phyloP scores from a whole-genome alignment of 1,140 invertebrate species.

The Leucophenga varia region DNA sequence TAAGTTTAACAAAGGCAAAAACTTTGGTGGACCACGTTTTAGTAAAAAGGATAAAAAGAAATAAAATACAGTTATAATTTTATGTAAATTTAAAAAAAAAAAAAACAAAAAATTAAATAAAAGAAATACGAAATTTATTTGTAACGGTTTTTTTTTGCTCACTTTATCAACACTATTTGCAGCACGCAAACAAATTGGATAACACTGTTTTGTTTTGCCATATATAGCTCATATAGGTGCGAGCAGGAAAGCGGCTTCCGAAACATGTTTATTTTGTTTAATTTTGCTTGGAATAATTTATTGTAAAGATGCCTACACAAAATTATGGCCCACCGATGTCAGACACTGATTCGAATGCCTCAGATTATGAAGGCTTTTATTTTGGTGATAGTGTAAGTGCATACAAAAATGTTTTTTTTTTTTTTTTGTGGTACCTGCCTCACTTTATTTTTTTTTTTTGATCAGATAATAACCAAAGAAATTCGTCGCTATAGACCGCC shows the following conservation, averaged over 20 bases:
- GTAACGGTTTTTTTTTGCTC: too few species aligned
- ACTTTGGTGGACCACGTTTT: slow-evolving; percentile 54
- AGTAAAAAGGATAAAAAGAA: slow-evolving; percentile 45
- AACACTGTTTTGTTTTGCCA: slow-evolving; percentile 11
- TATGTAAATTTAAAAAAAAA: slow-evolving; percentile 4
- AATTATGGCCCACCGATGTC: slow-evolving; percentile 31
- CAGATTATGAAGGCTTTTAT: slow-evolving; percentile 44
- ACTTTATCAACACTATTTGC: background rate
- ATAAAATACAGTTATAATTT: slow-evolving; percentile 10
- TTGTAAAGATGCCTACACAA: slow-evolving; percentile 8
- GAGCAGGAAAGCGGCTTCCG: too few species aligned
- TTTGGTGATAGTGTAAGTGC: slow-evolving; percentile 29
- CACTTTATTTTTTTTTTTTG: background rate
- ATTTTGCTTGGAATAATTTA: slow-evolving; percentile 16
- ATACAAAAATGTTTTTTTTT: too few species aligned
- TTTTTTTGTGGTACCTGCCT: too few species aligned
- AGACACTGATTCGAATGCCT: slow-evolving; percentile 35
- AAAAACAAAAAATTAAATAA: too few species aligned
- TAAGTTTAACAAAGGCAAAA: slow-evolving; percentile 55
- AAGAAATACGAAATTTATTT: too few species aligned
- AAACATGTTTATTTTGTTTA: slow-evolving; percentile 18
- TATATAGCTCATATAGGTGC: background rate
- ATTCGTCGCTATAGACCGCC: too few species aligned
- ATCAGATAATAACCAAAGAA: background rate
- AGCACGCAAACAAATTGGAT: slow-evolving; percentile 8